Base-by-base conservation (phyloP, 2,888 invertebrate genomes). In the Alcis repandata region DNA sequence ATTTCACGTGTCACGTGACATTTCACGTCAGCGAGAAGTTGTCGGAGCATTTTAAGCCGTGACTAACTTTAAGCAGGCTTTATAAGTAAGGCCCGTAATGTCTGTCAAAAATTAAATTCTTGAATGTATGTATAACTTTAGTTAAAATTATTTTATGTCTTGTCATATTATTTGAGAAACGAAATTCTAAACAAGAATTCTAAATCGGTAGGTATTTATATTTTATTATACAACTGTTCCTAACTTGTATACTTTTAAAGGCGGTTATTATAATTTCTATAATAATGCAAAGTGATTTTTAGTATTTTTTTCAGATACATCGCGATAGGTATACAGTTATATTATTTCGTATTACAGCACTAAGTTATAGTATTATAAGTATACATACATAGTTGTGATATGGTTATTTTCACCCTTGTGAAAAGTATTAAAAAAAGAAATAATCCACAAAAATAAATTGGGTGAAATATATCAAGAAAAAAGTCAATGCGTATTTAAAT, bases 341-440 rank as follows among this genome's bases (percentile, higher is more conserved):
- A 49, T 78, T 76, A 56, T 76, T 77, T 79, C 81, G 80, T 79
- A 79, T 77, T 82, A 82, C 78, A 82, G 77, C 71, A 77, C 83
- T 86, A 86, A 77, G 76, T 82, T 83, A 83, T 76, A 77, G 71
- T 79, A n/a, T n/a, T n/a, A n/a, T n/a, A 85, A 84, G 82, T 89
- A 88, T 87, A 88, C 85, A 88, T 90, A 88, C 77, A 83, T 86
- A 88, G 78, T 82, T 83, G 91, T 92, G 92, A 92, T 92, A 92
- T 92, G 92, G 88, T 90, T 85, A 83, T 77, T 77, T 88, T 83
- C 85, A 87, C 85, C 87, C 85, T 84, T 80, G 46, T 22, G 20
- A 59, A 49, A 40, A 59, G 63, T 8, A 33, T 45, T 32, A 46
- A 59, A 20, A 57, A 10, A 36, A 58, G 61, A 59, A 59, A 49